A percentile compares a stretch with the other conserved stretches of the same genome.
phyloP scores from a whole-genome alignment of 2,113 vertebrate genomes.

The Apteryx owenii region DNA sequence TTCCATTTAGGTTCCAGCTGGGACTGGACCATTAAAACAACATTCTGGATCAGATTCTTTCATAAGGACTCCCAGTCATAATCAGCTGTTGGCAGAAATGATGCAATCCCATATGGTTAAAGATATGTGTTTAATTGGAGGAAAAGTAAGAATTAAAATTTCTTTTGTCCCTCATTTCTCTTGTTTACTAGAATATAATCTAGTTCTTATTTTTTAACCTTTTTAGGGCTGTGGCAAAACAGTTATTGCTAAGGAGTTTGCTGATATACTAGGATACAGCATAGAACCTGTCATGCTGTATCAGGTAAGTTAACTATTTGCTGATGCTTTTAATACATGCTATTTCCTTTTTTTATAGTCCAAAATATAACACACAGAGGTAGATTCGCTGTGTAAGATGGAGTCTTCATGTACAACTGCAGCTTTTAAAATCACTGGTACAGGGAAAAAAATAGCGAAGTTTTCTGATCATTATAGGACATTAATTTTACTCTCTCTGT shows the following conservation, averaged over 20 bases:
- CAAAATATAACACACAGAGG: neutral
- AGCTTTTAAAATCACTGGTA: neutral
- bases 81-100: constrained; percentile 91
- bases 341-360: neutral
- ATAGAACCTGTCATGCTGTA: constrained; percentile 94
- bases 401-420: neutral
- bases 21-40: constrained; percentile 74
- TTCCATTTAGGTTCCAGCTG: constrained; percentile 85
- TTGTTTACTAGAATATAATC: neutral
- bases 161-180: neutral
- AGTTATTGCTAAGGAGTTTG: constrained; percentile 90
- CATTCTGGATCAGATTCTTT: constrained; percentile 77
- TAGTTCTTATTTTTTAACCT: neutral
- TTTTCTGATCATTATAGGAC: neutral
- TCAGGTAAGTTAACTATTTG: constrained; percentile 82
- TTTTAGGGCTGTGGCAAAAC: constrained; percentile 96
- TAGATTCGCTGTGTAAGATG: neutral
- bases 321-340: neutral
- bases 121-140: constrained; percentile 95
- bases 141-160: constrained; percentile 85
- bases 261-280: constrained; percentile 89
- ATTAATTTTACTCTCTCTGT: neutral
- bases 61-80: constrained; percentile 88
- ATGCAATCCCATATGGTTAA: constrained; percentile 96
- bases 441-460: neutral